phyloP scores from a whole-genome alignment of 2,797 vertebrate genomes.

The Hylomyscus alleni region DNA sequence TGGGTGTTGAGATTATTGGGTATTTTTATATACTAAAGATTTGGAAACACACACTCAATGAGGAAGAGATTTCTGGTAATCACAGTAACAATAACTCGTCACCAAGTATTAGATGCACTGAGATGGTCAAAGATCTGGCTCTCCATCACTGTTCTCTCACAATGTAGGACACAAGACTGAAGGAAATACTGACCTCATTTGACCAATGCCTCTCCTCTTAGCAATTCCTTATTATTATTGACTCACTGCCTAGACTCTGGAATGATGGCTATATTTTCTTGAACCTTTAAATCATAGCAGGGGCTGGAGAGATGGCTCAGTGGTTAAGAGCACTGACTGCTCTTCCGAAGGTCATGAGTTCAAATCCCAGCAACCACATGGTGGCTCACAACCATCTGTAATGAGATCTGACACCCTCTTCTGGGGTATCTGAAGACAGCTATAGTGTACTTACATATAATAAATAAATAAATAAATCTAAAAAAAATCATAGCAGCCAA shows the following conservation, averaged over 20 bases:
- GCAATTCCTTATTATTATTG: neutral
- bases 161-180: neutral
- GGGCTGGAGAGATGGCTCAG: no score
- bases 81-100: slow-evolving; percentile 1
- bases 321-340: no score
- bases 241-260: neutral
- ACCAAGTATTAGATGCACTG: neutral
- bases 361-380: no score
- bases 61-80: neutral
- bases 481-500: slow-evolving; percentile 14
- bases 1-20: neutral
- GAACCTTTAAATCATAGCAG: slow-evolving; percentile 12
- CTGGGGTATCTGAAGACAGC: no score
- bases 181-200: neutral
- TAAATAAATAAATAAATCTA: no score
- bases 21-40: neutral
- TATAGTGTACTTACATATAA: no score
- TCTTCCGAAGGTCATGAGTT: no score
- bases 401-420: no score
- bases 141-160: neutral
- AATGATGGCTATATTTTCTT: slow-evolving; percentile 19
- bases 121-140: neutral
- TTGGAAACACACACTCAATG: slow-evolving; percentile 2
- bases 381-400: no score
- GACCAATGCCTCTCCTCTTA: neutral